Evolutionary conservation across 2,797 vertebrate genomes (phyloP), one percentile per base, ranked within the genome.

Genomic region (Aselliscus stoliczkanus): DNA sequence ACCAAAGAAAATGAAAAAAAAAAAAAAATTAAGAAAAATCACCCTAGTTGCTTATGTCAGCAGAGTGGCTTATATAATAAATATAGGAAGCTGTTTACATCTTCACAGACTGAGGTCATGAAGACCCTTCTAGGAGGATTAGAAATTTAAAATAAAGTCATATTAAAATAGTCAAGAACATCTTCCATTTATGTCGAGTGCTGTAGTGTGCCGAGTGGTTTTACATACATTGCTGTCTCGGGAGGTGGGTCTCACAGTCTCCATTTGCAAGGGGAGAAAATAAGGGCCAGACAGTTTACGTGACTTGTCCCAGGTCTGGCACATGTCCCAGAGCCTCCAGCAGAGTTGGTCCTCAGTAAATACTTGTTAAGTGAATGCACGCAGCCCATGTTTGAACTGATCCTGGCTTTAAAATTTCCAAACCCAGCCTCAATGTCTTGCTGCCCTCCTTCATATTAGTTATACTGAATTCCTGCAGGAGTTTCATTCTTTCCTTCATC

Each of bases 121-220:
- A 91, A 76, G 86, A 93, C 17, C 42, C 62, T 90, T 92, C 88
- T 81, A 79, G 85, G 85, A 93, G 52, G 81, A 85, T 94, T 82
- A 44, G 42, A 93, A 93, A 83, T 80, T 86, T n/a, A 93, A 93
- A 96, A 81, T 80, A 73, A 92, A 58, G 65, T 69, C 76, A 67
- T 29, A 54, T 77, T 60, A 93, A 95, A 88, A 67, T 72, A 75
- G 65, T 70, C 31, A 50, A 39, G 10, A 60, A 31, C 64, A 29
- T 29, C 67, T 70, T 76, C 52, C 77, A 25, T 50, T 62, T 81
- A 76, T 12, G n/a, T 18, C 4, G 60, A 87, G 13, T 17, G 20
- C 31, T 83, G 64, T 60, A 67, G 25, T 52, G 42, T 25, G 10
- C 20, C 18, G 44, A 56, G 60, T 27, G n/a, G 52, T 44, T 95